Evolutionary conservation across 2,113 vertebrate species (phyloP), one percentile per base, ranked within the genome.

Genomic region (Sturnira hondurensis): DNA sequence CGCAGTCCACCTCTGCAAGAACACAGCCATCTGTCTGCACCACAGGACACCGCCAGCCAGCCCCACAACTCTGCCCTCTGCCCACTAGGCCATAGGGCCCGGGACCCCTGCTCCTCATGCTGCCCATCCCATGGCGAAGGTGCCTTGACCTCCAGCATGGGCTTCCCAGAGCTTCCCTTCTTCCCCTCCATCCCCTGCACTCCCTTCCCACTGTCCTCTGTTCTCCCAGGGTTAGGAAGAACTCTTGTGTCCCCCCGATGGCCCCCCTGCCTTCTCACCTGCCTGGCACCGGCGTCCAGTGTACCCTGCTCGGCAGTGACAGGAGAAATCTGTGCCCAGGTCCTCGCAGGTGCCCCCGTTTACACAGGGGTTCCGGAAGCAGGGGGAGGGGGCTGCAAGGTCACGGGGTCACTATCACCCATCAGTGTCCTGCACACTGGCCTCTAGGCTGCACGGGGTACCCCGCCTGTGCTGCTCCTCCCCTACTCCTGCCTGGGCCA

Each of bases 1-100:
- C 99, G 1, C 99, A 99, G 96, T 99, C 98, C 6, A 98, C 92
- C 86, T 98, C 99, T 99, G 98, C 93, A 63, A 96, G 78, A 43
- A 58, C 47, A 86, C 7, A 31, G 26, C 16, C 38, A 28, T 52
- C 45, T 22, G 16, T 54, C 33, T 31, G 65, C 38, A 13, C 45
- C 2, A 20, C 2, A 16, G n/a, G 17, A 47, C 9, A 3, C 14
- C 2, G 50, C 36, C 5, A 4, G 14, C 58, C n/a, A n/a, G n/a
- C n/a, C 63, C 4, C n/a, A 0, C 5, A 4, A 3, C 47, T 24
- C 47, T 61, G 50, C 28, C 28, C 50, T 4, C 6, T 5, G 43
- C 16, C 13, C 63, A 28, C 7, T 10, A 1, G 26, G 76, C 67
- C 5, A 26, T 0, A 0, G 67, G 65, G 38, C 2, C 31, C 22